A percentile compares a stretch with the other conserved stretches of the same genome.
These are phyloP conservation scores for Teleogryllus oceanicus DNA, from an alignment of 2,888 invertebrate genomes.

Conservation along the genomic window DNA sequence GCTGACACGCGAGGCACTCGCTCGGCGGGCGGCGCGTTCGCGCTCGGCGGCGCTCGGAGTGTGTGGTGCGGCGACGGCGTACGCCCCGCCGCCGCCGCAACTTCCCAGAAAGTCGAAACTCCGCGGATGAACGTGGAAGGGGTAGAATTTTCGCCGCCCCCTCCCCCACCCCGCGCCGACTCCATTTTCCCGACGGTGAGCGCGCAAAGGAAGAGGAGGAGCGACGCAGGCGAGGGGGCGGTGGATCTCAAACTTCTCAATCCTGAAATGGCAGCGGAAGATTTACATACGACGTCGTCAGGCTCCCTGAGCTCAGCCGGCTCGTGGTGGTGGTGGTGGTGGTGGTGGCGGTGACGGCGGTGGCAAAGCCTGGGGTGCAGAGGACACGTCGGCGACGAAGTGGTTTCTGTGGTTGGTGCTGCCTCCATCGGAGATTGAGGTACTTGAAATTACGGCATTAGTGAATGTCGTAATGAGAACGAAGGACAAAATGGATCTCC, in stretches of 20 bases:
- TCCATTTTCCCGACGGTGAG: conserved; percentile 18
- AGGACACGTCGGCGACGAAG: not conserved
- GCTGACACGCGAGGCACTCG: too few species aligned
- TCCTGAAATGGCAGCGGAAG: conserved; percentile 7
- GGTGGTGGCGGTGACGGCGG: not conserved
- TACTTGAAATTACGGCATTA: too few species aligned
- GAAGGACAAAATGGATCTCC: too few species aligned
- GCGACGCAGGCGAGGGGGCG: not conserved
- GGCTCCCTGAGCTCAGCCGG: not conserved
- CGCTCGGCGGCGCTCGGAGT: too few species aligned
- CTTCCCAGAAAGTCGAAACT: not conserved
- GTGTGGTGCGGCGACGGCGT: too few species aligned
- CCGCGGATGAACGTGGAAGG: not conserved
- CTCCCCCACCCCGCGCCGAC: not conserved
- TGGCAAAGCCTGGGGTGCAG: not conserved
- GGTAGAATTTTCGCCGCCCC: not conserved
- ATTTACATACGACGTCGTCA: conserved; percentile 1
- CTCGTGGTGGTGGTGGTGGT: not conserved
- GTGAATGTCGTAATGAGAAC: too few species aligned
- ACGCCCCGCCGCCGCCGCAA: not conserved
- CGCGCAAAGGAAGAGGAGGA: not conserved
- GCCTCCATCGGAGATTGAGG: too few species aligned
- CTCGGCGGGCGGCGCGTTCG: too few species aligned
- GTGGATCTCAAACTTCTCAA: conserved; percentile 18
- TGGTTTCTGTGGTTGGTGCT: too few species aligned